phyloP scores from a whole-genome alignment of 2,888 invertebrate genomes.

The Dysmachus trigonus region DNA sequence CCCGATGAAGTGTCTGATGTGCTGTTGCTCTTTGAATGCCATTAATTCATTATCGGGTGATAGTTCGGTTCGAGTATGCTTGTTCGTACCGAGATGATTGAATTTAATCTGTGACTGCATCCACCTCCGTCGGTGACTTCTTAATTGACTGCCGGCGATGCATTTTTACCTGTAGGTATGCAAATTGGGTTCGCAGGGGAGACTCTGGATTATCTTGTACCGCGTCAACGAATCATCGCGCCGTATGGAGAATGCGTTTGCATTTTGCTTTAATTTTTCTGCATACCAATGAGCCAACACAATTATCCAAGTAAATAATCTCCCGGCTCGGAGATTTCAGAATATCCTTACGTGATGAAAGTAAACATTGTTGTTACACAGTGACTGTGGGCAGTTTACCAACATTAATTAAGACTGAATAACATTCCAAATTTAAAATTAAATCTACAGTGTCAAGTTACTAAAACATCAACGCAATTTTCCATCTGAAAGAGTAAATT shows the following conservation, averaged over 20 bases:
- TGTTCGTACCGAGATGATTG: constrained; percentile 18
- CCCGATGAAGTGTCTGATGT: constrained; percentile 35
- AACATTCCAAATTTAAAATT: no score
- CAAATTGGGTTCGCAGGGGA: background rate
- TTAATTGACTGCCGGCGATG: constrained; percentile 35
- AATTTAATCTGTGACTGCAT: constrained; percentile 41
- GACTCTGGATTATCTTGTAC: background rate
- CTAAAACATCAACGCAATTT: no score
- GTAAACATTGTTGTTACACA: background rate
- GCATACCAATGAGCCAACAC: background rate
- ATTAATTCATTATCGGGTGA: constrained; percentile 42
- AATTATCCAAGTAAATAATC: background rate
- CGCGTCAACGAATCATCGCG: constrained; percentile 4
- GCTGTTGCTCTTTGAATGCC: constrained; percentile 40
- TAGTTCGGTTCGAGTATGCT: constrained; percentile 1
- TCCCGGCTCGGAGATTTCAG: background rate
- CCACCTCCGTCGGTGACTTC: constrained; percentile 40
- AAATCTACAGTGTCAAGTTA: no score
- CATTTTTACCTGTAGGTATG: constrained; percentile 36
- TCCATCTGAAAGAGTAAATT: no score
- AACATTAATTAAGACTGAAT: no score
- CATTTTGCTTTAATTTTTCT: background rate
- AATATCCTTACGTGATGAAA: background rate
- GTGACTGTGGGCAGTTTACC: background rate
- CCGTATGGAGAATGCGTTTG: background rate